Evolutionary conservation across 2,888 invertebrate species (phyloP), one percentile per base, ranked within the genome.

Genomic region (Agrotis ipsilon): DNA sequence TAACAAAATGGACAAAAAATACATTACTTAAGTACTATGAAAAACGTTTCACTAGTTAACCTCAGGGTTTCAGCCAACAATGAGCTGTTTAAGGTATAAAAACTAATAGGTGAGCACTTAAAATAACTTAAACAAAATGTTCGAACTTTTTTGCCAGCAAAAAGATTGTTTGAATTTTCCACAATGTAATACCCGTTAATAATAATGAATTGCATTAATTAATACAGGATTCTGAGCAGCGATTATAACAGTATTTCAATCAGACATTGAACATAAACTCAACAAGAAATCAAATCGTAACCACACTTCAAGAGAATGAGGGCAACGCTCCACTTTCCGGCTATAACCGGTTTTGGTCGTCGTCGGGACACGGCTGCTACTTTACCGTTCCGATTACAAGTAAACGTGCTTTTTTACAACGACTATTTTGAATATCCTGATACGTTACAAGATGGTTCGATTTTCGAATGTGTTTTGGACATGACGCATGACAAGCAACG

Each of bases 241-340:
- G 75, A 84, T 82, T 80, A 81, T 87, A 88, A 90, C 89, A 86
- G 89, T 89, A 89, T 88, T 86, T 86, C 85, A 88, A 89, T 87
- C 83, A 84, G 72, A 77, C 79, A 82, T 83, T 80, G 85, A 88
- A 84, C 82, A 83, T 75, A 83, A 83, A 87, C 81, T 86, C 85
- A 86, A 87, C 91, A 92, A 93, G 93, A 92, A 92, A 92, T 92
- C 91, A 92, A 91, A 91, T 89, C 82, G 87, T 86, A 86, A 87
- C 88, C 89, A 88, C 88, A 86, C 88, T 90, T 88, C 79, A 87
- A 80, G 89, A 89, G 89, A 92, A 94, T 92, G 94, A 87, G 95
- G 93, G 91, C 95, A 93, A 89, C 88, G 94, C 89, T 93, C 95
- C 89, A 95, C 93, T 94, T 94, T 91, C 92, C 88, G 92, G 86